Evolutionary conservation across 2,113 vertebrate species (phyloP).

Genomic region (Rhinogobius similis): DNA sequence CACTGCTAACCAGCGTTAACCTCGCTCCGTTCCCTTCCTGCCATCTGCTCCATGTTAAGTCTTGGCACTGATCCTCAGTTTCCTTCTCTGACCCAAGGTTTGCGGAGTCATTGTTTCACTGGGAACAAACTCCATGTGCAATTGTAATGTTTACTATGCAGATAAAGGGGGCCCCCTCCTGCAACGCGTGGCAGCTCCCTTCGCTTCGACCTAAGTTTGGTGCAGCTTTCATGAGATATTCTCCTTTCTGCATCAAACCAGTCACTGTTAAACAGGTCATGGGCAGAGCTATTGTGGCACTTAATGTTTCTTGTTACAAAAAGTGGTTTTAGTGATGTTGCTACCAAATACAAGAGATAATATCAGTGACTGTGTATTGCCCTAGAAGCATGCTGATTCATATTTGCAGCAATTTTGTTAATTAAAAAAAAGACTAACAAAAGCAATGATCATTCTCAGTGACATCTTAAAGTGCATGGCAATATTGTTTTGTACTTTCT

Average conservation of each 20-base stretch:
- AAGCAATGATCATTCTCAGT: conserved; percentile 30
- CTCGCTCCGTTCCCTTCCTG: conserved; percentile 26
- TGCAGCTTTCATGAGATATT: conserved; percentile 43
- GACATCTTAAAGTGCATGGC: conserved; percentile 63
- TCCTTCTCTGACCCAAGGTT: conserved; percentile 14
- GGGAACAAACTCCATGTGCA: conserved; percentile 62
- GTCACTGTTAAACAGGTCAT: conserved; percentile 14
- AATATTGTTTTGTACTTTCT: conserved; percentile 58
- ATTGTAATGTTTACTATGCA: conserved; percentile 91
- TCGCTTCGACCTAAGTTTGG: conserved; percentile 41
- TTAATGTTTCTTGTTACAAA: conserved; percentile 49
- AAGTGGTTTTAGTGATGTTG: conserved; percentile 66
- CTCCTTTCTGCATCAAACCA: conserved; percentile 29
- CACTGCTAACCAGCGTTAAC: conserved; percentile 20
- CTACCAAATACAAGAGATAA: conserved; percentile 61
- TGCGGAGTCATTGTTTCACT: conserved; percentile 53
- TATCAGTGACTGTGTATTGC: conserved; percentile 61
- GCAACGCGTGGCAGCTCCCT: conserved; percentile 69
- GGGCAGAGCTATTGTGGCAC: conserved; percentile 39
- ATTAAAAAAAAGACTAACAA: conserved; percentile 25
- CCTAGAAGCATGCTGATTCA: conserved; percentile 71
- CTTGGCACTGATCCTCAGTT: conserved; percentile 14
- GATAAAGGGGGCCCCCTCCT: conserved; percentile 73
- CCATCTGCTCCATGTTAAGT: conserved; percentile 42
- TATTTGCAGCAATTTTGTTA: conserved; percentile 51